Evolutionary conservation across 2,888 invertebrate species (phyloP).

Genomic region (Tholera decimalis): DNA sequence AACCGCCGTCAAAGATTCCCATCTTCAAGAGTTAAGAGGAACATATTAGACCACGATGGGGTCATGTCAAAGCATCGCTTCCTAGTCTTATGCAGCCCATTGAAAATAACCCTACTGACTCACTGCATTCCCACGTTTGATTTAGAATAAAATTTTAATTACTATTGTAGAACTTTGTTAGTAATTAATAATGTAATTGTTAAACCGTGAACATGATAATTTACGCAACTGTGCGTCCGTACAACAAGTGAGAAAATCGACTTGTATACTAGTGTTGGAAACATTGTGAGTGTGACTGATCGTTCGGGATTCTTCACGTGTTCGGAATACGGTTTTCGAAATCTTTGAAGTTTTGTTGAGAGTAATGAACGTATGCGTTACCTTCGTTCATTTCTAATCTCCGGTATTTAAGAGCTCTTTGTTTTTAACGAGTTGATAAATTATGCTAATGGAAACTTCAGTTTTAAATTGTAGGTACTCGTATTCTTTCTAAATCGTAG

Average conservation of each 20-base stretch:
- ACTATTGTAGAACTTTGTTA: slow-evolving; percentile 52
- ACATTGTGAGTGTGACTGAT: slow-evolving; percentile 38
- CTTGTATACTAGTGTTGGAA: slow-evolving; percentile 38
- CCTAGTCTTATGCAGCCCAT: slow-evolving; percentile 41
- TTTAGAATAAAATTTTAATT: slow-evolving; percentile 49
- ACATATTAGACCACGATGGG: slow-evolving; percentile 26
- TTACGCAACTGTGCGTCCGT: slow-evolving; percentile 62
- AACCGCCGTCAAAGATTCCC: slow-evolving; percentile 5
- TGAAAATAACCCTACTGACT: slow-evolving; percentile 51
- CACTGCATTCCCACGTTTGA: slow-evolving; percentile 61
- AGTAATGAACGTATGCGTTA: slow-evolving; percentile 5
- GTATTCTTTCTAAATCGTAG: background rate
- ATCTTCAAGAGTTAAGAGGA: slow-evolving; percentile 10
- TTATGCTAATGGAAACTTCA: background rate
- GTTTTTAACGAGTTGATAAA: slow-evolving; percentile 1
- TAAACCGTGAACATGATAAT: slow-evolving; percentile 62
- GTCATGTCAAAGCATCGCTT: slow-evolving; percentile 41
- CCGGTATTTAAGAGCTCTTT: slow-evolving; percentile 1
- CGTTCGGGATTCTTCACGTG: slow-evolving; percentile 32
- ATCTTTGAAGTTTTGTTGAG: slow-evolving; percentile 20
- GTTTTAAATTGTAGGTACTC: background rate
- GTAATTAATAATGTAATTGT: slow-evolving; percentile 72
- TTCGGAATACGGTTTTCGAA: slow-evolving; percentile 27
- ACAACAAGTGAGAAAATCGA: slow-evolving; percentile 33
- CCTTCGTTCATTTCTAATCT: slow-evolving; percentile 1